Percentiles rank a stretch among this genome's conserved stretches.
Conservation (phyloP, 1,140 invertebrate genomes). For the Coptotermes formosanus region DNA sequence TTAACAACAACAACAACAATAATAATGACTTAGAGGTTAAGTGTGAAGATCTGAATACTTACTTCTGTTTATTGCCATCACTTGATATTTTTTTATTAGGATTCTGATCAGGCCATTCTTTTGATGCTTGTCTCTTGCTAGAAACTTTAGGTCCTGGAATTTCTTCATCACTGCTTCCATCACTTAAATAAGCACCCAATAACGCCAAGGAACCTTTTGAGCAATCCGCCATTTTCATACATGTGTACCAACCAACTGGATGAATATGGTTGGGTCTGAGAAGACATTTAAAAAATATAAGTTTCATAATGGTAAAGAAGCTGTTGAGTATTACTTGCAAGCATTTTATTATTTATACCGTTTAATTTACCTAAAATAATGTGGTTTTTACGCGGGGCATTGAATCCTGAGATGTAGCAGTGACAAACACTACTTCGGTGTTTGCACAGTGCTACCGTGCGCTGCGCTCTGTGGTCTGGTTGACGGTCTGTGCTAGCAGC, state of each 20-base stretch:
- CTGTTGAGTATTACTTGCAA: neutral
- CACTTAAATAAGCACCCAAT: neutral
- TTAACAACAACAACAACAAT: no score
- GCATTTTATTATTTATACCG: neutral
- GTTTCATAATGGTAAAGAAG: neutral
- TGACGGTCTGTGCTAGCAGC: no score
- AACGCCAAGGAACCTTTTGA: neutral
- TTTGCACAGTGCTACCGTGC: no score
- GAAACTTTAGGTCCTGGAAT: neutral
- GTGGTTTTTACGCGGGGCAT: no score
- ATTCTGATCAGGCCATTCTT: neutral
- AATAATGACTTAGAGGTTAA: no score
- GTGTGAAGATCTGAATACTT: no score
- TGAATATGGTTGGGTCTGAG: no score
- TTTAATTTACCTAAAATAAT: no score
- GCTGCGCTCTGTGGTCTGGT: no score
- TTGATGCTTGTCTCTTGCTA: neutral
- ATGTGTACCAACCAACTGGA: neutral
- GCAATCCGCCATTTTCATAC: conserved; percentile 1
- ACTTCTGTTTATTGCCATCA: neutral
- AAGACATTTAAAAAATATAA: neutral
- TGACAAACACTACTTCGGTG: no score
- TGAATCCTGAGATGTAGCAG: no score
- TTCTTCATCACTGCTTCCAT: conserved; percentile 21
- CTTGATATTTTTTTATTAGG: neutral